Percentiles rank a stretch among this genome's conserved stretches.
Evolutionary conservation across 2,797 vertebrate species (phyloP).

Genomic region (Phoxinus dragarum): DNA sequence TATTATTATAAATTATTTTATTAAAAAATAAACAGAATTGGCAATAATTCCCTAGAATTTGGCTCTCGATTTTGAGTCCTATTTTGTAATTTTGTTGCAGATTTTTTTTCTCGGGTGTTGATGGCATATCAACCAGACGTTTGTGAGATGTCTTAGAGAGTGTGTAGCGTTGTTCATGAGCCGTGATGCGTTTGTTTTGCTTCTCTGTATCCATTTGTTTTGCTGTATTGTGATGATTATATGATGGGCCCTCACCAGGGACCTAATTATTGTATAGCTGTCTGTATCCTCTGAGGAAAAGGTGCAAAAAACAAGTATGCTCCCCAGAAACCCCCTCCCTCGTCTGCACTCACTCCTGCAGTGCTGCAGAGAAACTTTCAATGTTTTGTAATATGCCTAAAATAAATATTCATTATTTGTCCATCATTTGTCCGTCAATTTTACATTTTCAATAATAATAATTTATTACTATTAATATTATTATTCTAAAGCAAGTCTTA

Average conservation of each 20-base stretch:
- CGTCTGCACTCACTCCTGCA: not conserved
- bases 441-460: not conserved
- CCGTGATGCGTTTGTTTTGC: conserved; percentile 56
- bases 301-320: conserved; percentile 59
- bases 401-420: not conserved
- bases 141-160: conserved; percentile 10
- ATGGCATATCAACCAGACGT: not conserved
- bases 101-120: not conserved
- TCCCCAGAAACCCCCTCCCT: conserved; percentile 50
- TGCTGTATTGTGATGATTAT: conserved; percentile 62
- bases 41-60: not conserved
- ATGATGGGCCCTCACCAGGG: conserved; percentile 61
- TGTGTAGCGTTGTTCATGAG: conserved; percentile 26
- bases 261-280: conserved; percentile 61
- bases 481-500: not conserved
- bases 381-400: not conserved
- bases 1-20: not conserved
- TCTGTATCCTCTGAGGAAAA: conserved; percentile 58
- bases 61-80: not conserved
- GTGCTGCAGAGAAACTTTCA: not conserved
- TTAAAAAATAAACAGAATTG: not conserved
- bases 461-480: not conserved
- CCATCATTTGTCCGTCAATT: not conserved
- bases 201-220: conserved; percentile 62
- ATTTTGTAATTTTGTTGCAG: not conserved